These are phyloP conservation scores for Parapristionchus giblindavisi DNA, from an alignment of 2,888 invertebrate species.

Conservation along the genomic window DNA sequence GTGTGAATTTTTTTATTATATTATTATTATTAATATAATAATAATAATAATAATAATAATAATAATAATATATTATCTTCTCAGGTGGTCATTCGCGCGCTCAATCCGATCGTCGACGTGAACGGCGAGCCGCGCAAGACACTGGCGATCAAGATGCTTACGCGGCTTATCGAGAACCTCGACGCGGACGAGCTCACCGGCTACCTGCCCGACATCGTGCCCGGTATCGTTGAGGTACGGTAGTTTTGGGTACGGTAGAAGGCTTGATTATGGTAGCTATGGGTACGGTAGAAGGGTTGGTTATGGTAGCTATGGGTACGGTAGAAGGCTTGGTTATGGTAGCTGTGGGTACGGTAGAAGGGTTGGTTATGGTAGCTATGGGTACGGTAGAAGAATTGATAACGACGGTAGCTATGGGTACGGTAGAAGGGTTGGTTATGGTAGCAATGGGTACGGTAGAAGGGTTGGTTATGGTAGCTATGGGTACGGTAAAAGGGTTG, in stretches of 20 bases:
- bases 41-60: too few species aligned
- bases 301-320: too few species aligned
- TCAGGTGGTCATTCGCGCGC: slow-evolving; percentile 30
- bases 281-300: not conserved
- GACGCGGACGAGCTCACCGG: slow-evolving; percentile 75
- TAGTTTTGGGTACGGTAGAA: not conserved
- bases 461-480: too few species aligned
- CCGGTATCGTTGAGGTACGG: slow-evolving; percentile 84
- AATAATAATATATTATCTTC: not conserved
- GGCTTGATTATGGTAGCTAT: too few species aligned
- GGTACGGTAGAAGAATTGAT: too few species aligned
- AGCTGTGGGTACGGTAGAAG: not conserved
- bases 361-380: not conserved
- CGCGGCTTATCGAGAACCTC: slow-evolving; percentile 80
- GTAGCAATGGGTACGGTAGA: not conserved
- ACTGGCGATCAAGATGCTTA: slow-evolving; percentile 77
- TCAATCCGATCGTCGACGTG: slow-evolving; percentile 33
- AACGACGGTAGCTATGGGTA: not conserved
- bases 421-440: too few species aligned
- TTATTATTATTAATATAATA: too few species aligned
- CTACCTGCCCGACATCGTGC: slow-evolving; percentile 83
- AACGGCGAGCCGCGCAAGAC: slow-evolving; percentile 21
- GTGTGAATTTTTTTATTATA: too few species aligned
- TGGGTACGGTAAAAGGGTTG: not conserved
- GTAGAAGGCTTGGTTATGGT: too few species aligned